Percentiles rank a stretch among this genome's conserved stretches.
Evolutionary conservation across 2,888 invertebrate species (phyloP).

Genomic region (Malachius bipustulatus): DNA sequence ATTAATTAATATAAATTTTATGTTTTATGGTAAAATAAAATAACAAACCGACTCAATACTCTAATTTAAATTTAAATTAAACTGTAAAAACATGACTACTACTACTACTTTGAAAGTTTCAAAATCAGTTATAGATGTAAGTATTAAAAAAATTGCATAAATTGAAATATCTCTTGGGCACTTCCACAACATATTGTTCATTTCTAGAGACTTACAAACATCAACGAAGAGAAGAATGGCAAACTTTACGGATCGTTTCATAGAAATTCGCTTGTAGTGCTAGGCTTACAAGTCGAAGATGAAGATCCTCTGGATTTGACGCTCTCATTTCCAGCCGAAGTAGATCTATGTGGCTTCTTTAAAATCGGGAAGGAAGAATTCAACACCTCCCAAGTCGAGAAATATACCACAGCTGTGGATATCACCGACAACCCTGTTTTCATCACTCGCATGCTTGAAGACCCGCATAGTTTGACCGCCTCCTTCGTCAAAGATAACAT

Average conservation of each 20-base stretch:
- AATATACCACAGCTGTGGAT: constrained; percentile 54
- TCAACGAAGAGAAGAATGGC: constrained; percentile 52
- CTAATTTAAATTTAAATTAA: too few species aligned
- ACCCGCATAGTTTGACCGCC: constrained; percentile 46
- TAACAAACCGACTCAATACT: too few species aligned
- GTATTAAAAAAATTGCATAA: constrained; percentile 18
- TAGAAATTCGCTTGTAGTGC: constrained; percentile 55
- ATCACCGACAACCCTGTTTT: constrained; percentile 71
- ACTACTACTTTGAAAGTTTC: constrained; percentile 50
- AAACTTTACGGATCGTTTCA: constrained; percentile 65
- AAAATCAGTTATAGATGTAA: constrained; percentile 58
- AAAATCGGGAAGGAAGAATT: constrained; percentile 50
- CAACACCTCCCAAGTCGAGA: constrained; percentile 49
- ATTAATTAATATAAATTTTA: too few species aligned
- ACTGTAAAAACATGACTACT: too few species aligned
- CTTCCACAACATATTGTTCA: too few species aligned
- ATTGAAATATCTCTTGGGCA: background rate
- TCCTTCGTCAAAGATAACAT: constrained; percentile 54
- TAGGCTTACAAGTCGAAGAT: constrained; percentile 55
- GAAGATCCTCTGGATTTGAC: constrained; percentile 45
- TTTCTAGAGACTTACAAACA: constrained; percentile 53
- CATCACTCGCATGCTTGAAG: constrained; percentile 41
- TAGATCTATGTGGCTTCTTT: constrained; percentile 65
- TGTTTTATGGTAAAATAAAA: too few species aligned
- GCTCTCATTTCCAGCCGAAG: constrained; percentile 60